A percentile compares a stretch with the other conserved stretches of the same genome.
phyloP scores from a whole-genome alignment of 2,113 vertebrate genomes.

The Psettodes erumei region DNA sequence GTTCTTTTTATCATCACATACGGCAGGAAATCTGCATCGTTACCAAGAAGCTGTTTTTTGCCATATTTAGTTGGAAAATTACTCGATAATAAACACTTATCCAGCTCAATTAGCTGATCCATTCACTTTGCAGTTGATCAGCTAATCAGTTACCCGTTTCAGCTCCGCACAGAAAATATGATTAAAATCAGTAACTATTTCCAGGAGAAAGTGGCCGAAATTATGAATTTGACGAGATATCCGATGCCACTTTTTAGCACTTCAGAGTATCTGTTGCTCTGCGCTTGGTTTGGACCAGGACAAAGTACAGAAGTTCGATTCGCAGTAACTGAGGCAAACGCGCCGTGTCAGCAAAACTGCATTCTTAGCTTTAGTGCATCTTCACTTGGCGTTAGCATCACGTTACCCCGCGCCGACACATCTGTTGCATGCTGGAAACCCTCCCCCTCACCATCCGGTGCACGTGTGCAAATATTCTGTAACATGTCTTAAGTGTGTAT shows the following conservation, averaged over 20 bases:
- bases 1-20: not conserved
- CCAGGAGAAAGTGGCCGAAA: not conserved
- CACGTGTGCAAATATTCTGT: conserved; percentile 49
- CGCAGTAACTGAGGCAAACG: not conserved
- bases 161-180: not conserved
- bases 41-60: not conserved
- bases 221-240: not conserved
- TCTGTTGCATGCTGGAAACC: conserved; percentile 44
- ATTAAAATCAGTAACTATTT: not conserved
- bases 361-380: not conserved
- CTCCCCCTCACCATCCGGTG: conserved; percentile 30
- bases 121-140: not conserved
- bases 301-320: not conserved
- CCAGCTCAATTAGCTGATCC: not conserved
- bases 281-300: too few species aligned
- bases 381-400: conserved; percentile 1
- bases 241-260: not conserved
- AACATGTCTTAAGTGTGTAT: conserved; percentile 41
- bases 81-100: not conserved
- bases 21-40: not conserved
- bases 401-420: not conserved
- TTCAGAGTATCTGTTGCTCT: not conserved
- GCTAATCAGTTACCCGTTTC: not conserved
- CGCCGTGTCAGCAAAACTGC: not conserved
- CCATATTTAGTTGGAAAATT: not conserved